phyloP scores from a whole-genome alignment of 2,113 vertebrate species.

The Dascyllus trimaculatus region DNA sequence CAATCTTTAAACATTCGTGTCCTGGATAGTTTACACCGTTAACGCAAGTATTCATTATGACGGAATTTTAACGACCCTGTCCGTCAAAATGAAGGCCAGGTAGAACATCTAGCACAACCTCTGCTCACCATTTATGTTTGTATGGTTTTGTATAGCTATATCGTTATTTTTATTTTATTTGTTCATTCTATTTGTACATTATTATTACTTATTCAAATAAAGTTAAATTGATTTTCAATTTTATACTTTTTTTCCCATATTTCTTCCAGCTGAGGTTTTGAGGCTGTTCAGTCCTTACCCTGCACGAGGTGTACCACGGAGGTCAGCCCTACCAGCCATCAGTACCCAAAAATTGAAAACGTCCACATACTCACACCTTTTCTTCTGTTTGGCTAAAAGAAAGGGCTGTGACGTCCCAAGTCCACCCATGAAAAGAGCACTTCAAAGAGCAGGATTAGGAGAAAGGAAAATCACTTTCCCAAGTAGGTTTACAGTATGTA shows the following conservation, averaged over 20 bases:
- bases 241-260: neutral
- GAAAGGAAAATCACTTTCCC: constrained; percentile 2
- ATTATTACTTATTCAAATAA: too few species aligned
- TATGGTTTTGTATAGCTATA: too few species aligned
- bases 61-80: too few species aligned
- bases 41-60: too few species aligned
- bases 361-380: neutral
- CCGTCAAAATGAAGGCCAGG: too few species aligned
- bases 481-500: neutral
- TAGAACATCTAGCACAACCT: too few species aligned
- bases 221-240: too few species aligned
- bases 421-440: neutral
- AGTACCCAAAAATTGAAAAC: neutral
- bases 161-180: too few species aligned
- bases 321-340: neutral
- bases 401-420: neutral
- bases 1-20: too few species aligned
- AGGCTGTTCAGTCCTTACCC: neutral
- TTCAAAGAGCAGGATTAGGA: neutral
- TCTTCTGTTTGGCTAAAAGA: neutral
- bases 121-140: too few species aligned
- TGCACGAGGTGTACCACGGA: constrained; percentile 8
- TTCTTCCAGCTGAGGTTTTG: constrained; percentile 9
- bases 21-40: too few species aligned
- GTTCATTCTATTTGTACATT: too few species aligned